These are phyloP conservation scores for Sarcophaga carnaria DNA, from an alignment of 2,888 invertebrate species.

Conservation along the genomic window DNA sequence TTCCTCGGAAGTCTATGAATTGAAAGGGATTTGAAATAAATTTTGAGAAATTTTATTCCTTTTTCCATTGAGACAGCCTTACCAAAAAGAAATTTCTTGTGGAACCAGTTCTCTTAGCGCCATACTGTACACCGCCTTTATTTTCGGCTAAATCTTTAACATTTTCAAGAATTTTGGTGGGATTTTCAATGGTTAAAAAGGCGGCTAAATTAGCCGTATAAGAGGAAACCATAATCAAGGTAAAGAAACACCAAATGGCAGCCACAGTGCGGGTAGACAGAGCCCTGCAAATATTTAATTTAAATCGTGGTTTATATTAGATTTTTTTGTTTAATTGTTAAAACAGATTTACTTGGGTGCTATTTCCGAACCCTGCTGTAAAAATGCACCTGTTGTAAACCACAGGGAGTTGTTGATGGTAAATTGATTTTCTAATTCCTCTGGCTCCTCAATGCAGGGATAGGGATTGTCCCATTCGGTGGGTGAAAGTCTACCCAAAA, in stretches of 20 bases:
- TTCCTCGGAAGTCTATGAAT: conserved; percentile 87
- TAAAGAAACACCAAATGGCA: conserved; percentile 95
- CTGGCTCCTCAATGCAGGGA: conserved; percentile 92
- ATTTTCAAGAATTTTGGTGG: conserved; percentile 87
- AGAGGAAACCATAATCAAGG: conserved; percentile 88
- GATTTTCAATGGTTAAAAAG: conserved; percentile 92
- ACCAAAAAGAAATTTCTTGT: conserved; percentile 95
- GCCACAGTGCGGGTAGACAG: conserved; percentile 94
- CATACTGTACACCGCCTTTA: conserved; percentile 92
- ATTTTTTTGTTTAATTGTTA: neutral
- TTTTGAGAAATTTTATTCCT: neutral
- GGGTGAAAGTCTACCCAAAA: conserved; percentile 91
- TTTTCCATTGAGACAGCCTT: conserved; percentile 64
- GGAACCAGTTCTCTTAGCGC: conserved; percentile 91
- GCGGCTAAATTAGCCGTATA: conserved; percentile 96
- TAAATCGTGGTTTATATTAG: too few relatives aligned
- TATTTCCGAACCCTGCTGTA: conserved; percentile 94
- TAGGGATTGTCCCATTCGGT: conserved; percentile 95
- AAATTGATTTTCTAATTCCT: conserved; percentile 92
- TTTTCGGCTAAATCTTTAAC: conserved; percentile 90
- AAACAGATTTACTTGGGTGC: conserved; percentile 88
- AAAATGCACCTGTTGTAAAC: conserved; percentile 92
- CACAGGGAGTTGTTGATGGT: conserved; percentile 92
- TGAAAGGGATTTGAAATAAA: neutral
- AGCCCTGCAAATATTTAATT: conserved; percentile 84